phyloP scores from a whole-genome alignment of 2,888 invertebrate species.

The Vanessa cardui region DNA sequence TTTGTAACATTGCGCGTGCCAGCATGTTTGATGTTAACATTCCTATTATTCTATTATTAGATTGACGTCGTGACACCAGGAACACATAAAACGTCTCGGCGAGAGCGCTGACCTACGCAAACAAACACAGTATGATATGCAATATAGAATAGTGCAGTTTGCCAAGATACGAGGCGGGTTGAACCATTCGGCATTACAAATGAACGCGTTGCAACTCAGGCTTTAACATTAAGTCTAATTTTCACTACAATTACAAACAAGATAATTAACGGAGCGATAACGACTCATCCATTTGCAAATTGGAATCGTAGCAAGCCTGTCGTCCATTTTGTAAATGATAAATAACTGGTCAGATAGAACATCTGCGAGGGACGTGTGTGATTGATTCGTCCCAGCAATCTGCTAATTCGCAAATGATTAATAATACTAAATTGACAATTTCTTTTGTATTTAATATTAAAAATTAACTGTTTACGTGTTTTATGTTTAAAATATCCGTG shows the following conservation, averaged over 20 bases:
- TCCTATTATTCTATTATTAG: conserved; percentile 80
- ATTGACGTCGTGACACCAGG: conserved; percentile 79
- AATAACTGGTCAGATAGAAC: conserved; percentile 56
- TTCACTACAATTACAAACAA: conserved; percentile 29
- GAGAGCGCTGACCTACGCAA: conserved; percentile 79
- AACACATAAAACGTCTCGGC: conserved; percentile 76
- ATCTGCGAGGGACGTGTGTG: conserved; percentile 59
- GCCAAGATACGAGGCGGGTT: conserved; percentile 75
- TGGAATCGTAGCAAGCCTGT: conserved; percentile 60
- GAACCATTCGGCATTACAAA: conserved; percentile 70
- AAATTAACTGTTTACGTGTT: background rate
- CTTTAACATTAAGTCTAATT: conserved; percentile 17
- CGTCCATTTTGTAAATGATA: conserved; percentile 63
- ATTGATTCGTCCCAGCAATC: conserved; percentile 66
- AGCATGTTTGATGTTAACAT: conserved; percentile 71
- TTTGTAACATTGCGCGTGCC: conserved; percentile 65
- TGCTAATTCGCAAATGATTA: conserved; percentile 24
- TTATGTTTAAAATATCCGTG: conserved; percentile 41
- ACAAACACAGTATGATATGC: conserved; percentile 79
- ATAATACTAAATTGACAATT: conserved; percentile 38
- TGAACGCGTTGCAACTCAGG: conserved; percentile 35
- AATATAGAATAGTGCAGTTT: conserved; percentile 75
- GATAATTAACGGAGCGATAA: conserved; percentile 44
- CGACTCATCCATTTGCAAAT: conserved; percentile 58
- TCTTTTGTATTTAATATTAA: background rate